Evolutionary conservation across 2,113 vertebrate genomes (phyloP).

Genomic region (Nettapus auritus): DNA sequence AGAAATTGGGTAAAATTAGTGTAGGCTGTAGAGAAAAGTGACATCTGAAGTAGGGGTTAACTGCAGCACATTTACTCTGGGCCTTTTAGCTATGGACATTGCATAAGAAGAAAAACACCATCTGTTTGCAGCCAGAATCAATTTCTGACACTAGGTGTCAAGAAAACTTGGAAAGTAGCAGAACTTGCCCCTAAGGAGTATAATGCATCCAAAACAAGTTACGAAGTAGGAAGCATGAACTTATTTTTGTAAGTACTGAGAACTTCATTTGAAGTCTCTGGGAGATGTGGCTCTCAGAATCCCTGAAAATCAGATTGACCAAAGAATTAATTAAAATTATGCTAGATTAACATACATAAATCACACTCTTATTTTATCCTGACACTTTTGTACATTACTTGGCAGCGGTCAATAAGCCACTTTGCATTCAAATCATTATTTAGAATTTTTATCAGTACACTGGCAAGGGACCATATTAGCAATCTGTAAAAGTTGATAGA

Average conservation of each 20-base stretch:
- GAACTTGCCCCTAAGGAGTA: background rate
- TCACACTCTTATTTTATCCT: background rate
- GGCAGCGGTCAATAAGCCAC: background rate
- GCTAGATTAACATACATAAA: background rate
- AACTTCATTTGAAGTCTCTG: background rate
- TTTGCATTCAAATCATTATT: background rate
- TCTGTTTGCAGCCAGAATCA: constrained; percentile 55
- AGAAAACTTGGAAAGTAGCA: background rate
- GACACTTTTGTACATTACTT: background rate
- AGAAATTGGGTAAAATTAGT: constrained; percentile 6
- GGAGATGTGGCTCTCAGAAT: background rate
- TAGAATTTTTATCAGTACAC: background rate
- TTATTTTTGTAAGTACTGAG: background rate
- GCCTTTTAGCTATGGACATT: constrained; percentile 7
- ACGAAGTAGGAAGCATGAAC: background rate
- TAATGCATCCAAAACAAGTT: background rate
- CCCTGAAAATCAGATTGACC: background rate
- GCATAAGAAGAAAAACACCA: background rate
- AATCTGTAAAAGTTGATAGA: background rate
- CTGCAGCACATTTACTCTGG: background rate
- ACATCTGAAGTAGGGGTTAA: background rate
- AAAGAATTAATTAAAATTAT: constrained; percentile 6
- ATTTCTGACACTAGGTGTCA: constrained; percentile 34
- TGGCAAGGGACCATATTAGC: background rate
- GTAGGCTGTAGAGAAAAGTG: background rate